Evolutionary conservation across 2,888 invertebrate species (phyloP).

Genomic region (Coleophora flavipennella): DNA sequence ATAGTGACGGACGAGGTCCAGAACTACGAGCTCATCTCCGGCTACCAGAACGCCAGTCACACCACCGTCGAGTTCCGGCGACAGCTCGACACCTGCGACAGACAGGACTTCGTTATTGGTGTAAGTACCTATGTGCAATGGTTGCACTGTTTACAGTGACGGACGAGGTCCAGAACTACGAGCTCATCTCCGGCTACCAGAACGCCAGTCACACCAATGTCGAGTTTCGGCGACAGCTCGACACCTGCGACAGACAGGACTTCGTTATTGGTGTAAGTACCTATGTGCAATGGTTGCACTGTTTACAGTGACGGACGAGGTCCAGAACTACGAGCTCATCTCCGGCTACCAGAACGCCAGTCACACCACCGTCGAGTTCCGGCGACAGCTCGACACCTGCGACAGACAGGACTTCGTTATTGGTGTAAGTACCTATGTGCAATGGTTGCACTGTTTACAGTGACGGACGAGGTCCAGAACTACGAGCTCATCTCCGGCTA

Average conservation of each 20-base stretch:
- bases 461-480: constrained; percentile 87
- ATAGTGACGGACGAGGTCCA: constrained; percentile 85
- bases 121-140: no score
- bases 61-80: constrained; percentile 87
- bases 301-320: constrained; percentile 83
- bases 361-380: constrained; percentile 87
- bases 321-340: constrained; percentile 87
- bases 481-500: constrained; percentile 86
- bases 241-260: constrained; percentile 87
- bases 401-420: constrained; percentile 82
- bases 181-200: constrained; percentile 85
- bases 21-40: constrained; percentile 86
- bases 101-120: constrained; percentile 79
- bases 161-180: constrained; percentile 88
- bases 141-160: no score
- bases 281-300: no score
- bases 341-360: constrained; percentile 88
- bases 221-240: constrained; percentile 83
- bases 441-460: no score
- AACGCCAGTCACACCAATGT: constrained; percentile 89
- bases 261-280: constrained; percentile 80
- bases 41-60: constrained; percentile 88
- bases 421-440: constrained; percentile 82
- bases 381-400: constrained; percentile 86
- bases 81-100: constrained; percentile 87